Conservation (phyloP, 2,888 invertebrate species). For the Bellardia bayeri region DNA sequence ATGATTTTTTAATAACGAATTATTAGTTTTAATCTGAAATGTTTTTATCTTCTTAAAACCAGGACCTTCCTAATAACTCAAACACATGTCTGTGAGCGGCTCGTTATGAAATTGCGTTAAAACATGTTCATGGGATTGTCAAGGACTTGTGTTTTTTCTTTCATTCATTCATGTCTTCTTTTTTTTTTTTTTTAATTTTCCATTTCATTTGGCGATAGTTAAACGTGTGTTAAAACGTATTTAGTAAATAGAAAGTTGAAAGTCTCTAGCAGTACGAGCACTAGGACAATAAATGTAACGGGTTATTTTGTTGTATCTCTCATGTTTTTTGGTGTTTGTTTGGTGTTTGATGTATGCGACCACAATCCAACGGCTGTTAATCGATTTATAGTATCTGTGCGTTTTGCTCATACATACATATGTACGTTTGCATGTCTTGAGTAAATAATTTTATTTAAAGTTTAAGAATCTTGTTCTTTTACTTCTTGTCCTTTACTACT, state of each 20-base stretch:
- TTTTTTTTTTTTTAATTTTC: slow-evolving; percentile 13
- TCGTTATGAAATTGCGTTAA: slow-evolving; percentile 35
- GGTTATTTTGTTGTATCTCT: slow-evolving; percentile 27
- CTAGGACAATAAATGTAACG: slow-evolving; percentile 58
- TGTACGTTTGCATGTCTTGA: slow-evolving; percentile 61
- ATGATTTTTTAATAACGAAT: too few species aligned
- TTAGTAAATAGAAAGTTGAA: neutral
- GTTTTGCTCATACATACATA: neutral
- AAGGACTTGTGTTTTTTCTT: slow-evolving; percentile 56
- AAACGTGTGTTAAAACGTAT: slow-evolving; percentile 48
- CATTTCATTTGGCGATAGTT: slow-evolving; percentile 4
- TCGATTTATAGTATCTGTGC: slow-evolving; percentile 60
- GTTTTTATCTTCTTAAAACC: too few species aligned
- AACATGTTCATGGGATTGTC: slow-evolving; percentile 60
- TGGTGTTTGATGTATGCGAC: slow-evolving; percentile 10
- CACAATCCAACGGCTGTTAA: slow-evolving; percentile 61
- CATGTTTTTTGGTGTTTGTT: neutral
- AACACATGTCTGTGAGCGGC: neutral
- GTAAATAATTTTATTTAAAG: slow-evolving; percentile 46
- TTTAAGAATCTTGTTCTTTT: neutral
- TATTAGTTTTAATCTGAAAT: too few species aligned
- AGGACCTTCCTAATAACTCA: too few species aligned
- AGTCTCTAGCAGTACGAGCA: neutral
- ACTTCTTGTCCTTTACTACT: neutral
- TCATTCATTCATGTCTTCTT: neutral